Percentiles rank a stretch among this genome's conserved stretches.
Conservation (phyloP, 2,888 invertebrate species). For the Leptinotarsa juncta region DNA sequence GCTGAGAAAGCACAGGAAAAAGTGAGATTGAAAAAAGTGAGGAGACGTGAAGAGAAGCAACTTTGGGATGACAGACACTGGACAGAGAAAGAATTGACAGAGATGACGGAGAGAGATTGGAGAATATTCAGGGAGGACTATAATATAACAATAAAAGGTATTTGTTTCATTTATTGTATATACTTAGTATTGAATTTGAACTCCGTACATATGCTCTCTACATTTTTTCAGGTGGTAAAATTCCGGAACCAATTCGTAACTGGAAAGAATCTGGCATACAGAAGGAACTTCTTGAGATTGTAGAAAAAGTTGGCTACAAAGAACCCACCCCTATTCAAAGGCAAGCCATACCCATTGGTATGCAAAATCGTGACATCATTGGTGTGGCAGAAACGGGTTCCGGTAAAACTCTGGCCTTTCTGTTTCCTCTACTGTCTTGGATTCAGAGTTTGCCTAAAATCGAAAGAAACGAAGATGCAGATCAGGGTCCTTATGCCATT, state of each 20-base stretch:
- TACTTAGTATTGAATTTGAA: no score
- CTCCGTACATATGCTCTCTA: no score
- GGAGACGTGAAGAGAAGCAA: slow-evolving; percentile 96
- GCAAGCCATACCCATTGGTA: slow-evolving; percentile 98
- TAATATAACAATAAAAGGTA: slow-evolving; percentile 95
- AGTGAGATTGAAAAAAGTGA: slow-evolving; percentile 89
- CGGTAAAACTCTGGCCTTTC: slow-evolving; percentile 98
- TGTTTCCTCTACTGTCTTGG: slow-evolving; percentile 97
- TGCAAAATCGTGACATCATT: slow-evolving; percentile 95
- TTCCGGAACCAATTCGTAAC: slow-evolving; percentile 94
- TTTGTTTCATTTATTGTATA: no score
- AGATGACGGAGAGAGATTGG: slow-evolving; percentile 99
- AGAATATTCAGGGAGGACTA: slow-evolving; percentile 99
- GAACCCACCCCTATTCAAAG: slow-evolving; percentile 99
- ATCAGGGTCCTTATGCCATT: slow-evolving; percentile 98
- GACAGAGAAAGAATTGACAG: slow-evolving; percentile 92
- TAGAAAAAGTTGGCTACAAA: slow-evolving; percentile 94
- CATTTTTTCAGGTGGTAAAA: slow-evolving; percentile 79
- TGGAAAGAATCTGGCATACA: slow-evolving; percentile 96
- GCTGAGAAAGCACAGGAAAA: slow-evolving; percentile 98
- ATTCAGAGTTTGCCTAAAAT: slow-evolving; percentile 97
- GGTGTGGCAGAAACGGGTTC: slow-evolving; percentile 94
- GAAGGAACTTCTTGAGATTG: slow-evolving; percentile 91
- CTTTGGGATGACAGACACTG: slow-evolving; percentile 99
- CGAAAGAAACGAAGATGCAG: slow-evolving; percentile 89